These are phyloP conservation scores for Peromyscus eremicus DNA, from an alignment of 2,797 vertebrate genomes.

Conservation along the genomic window DNA sequence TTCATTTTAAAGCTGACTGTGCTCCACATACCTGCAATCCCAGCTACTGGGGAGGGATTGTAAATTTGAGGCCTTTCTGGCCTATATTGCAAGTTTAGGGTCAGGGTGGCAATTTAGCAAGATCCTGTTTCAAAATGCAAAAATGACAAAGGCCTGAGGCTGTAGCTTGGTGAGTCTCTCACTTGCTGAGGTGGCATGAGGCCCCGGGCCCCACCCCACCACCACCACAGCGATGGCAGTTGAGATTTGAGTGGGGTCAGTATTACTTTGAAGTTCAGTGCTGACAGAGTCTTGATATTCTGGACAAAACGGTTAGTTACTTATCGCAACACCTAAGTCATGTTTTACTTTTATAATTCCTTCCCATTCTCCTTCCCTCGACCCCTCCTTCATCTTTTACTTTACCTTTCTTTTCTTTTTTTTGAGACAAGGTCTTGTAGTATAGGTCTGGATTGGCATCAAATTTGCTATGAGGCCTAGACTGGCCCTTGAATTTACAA, in stretches of 20 bases:
- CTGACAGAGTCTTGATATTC: neutral
- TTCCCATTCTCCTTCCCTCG: neutral
- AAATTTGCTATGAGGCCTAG: neutral
- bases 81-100: neutral
- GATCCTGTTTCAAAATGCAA: neutral
- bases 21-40: too few relatives aligned
- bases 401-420: neutral
- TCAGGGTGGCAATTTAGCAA: neutral
- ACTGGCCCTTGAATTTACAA: neutral
- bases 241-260: neutral
- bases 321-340: neutral
- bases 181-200: too few relatives aligned
- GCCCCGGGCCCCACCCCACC: too few relatives aligned
- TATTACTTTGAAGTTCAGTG: neutral
- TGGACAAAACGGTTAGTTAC: neutral
- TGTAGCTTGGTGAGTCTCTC: neutral
- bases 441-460: neutral
- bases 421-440: neutral
- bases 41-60: too few relatives aligned
- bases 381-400: neutral
- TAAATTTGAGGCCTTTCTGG: neutral
- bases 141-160: neutral
- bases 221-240: too few relatives aligned
- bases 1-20: neutral
- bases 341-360: neutral